These are phyloP conservation scores for Nannoperca australis DNA, from an alignment of 2,797 vertebrate genomes.

Conservation along the genomic window DNA sequence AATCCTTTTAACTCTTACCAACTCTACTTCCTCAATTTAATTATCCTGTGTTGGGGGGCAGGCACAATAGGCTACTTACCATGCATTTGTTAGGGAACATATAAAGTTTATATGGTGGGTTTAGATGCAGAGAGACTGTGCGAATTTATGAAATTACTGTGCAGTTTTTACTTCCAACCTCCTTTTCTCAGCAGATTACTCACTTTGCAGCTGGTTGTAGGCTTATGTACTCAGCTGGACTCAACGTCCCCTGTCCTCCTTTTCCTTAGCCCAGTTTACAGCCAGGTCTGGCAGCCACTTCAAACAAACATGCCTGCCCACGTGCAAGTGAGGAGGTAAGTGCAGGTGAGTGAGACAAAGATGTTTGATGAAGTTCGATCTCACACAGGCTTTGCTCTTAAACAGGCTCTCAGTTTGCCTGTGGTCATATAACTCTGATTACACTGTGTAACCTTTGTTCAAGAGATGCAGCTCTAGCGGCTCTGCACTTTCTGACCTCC, in stretches of 20 bases:
- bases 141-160: conserved; percentile 24
- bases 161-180: conserved; percentile 37
- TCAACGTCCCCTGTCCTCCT: conserved; percentile 49
- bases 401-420: neutral
- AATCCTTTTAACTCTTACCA: conserved; percentile 10
- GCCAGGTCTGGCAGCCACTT: conserved; percentile 60
- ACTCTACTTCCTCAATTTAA: conserved; percentile 10
- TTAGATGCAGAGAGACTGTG: conserved; percentile 11
- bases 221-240: conserved; percentile 71
- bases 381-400: neutral
- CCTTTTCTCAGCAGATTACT: conserved; percentile 42
- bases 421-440: neutral
- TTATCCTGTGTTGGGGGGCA: neutral
- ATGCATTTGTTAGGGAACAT: conserved; percentile 2
- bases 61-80: neutral
- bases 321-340: conserved; percentile 35
- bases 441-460: neutral
- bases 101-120: conserved; percentile 13
- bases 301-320: conserved; percentile 47
- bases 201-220: conserved; percentile 56
- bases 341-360: conserved; percentile 39
- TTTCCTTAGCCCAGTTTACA: conserved; percentile 50
- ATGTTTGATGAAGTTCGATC: conserved; percentile 28
- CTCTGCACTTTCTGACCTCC: neutral
- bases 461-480: neutral